These are phyloP conservation scores for Percina caprodes DNA, from an alignment of 2,113 vertebrate species.

Conservation along the genomic window DNA sequence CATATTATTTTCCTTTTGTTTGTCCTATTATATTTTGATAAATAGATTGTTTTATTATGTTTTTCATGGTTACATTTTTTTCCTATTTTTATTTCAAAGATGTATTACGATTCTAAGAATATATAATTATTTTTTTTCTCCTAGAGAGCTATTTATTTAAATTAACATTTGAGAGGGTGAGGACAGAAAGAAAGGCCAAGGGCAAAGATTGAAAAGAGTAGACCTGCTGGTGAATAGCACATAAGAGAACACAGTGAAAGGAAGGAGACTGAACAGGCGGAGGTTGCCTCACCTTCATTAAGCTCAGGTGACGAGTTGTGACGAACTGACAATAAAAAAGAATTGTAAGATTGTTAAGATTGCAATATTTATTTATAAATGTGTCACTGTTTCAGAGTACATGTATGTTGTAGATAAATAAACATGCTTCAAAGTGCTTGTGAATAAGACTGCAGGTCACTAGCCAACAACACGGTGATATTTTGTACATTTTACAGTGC, in stretches of 20 bases:
- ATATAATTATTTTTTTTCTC: slow-evolving; percentile 54
- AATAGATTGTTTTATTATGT: slow-evolving; percentile 51
- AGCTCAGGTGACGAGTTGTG: slow-evolving; percentile 85
- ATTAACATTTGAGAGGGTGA: slow-evolving; percentile 71
- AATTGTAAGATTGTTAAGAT: slow-evolving; percentile 77
- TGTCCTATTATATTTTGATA: slow-evolving; percentile 51
- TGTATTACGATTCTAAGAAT: slow-evolving; percentile 66
- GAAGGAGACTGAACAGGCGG: slow-evolving; percentile 44
- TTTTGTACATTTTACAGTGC: slow-evolving; percentile 80
- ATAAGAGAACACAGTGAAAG: slow-evolving; percentile 33
- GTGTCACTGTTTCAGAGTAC: slow-evolving; percentile 78
- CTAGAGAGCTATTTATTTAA: slow-evolving; percentile 78
- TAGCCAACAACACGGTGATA: slow-evolving; percentile 70
- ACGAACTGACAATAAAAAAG: slow-evolving; percentile 73
- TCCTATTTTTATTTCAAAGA: slow-evolving; percentile 66
- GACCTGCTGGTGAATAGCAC: slow-evolving; percentile 64
- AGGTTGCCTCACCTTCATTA: slow-evolving; percentile 76
- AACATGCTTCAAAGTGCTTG: slow-evolving; percentile 84
- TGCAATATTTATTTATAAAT: slow-evolving; percentile 85
- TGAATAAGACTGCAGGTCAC: slow-evolving; percentile 78
- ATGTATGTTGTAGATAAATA: slow-evolving; percentile 85
- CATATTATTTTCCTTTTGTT: slow-evolving; percentile 45
- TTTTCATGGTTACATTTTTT: slow-evolving; percentile 31
- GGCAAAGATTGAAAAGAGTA: slow-evolving; percentile 14
- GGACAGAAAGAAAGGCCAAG: slow-evolving; percentile 40